phyloP scores from a whole-genome alignment of 1,140 invertebrate species.

The Yoshiicerus persimilis region DNA sequence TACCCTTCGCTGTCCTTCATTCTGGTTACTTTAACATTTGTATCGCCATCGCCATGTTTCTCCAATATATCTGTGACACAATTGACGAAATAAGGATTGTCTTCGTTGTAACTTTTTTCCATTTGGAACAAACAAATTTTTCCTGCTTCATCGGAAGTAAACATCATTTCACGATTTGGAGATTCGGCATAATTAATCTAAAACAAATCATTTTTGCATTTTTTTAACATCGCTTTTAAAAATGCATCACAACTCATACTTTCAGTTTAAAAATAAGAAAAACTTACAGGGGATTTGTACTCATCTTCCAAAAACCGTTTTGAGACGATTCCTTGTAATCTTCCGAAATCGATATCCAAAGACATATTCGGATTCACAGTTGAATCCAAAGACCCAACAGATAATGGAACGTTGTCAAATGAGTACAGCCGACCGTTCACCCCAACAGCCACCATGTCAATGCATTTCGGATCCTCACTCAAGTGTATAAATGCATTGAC shows the following conservation, averaged over 20 bases:
- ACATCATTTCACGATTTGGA: background rate
- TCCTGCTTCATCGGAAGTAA: background rate
- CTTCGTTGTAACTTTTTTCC: background rate
- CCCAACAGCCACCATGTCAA: conserved; percentile 34
- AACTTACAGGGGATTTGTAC: background rate
- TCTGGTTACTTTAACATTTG: background rate
- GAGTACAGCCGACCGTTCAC: background rate
- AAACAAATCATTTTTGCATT: background rate
- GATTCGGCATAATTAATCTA: background rate
- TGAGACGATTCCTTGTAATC: background rate
- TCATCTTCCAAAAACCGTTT: background rate
- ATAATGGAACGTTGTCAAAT: conserved; percentile 25
- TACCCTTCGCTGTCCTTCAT: background rate
- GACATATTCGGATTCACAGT: conserved; percentile 27
- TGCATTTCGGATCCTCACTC: conserved; percentile 31
- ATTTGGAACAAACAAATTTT: background rate
- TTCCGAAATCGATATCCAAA: conserved; percentile 33
- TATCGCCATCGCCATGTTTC: background rate
- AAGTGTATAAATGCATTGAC: conserved; percentile 33
- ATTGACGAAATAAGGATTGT: background rate
- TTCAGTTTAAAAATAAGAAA: background rate
- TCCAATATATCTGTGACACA: background rate
- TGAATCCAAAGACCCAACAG: conserved; percentile 20
- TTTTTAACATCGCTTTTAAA: too few species aligned
- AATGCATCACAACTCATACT: background rate